phyloP scores from a whole-genome alignment of 2,113 vertebrate genomes.

The Plecturocebus donacophilus region DNA sequence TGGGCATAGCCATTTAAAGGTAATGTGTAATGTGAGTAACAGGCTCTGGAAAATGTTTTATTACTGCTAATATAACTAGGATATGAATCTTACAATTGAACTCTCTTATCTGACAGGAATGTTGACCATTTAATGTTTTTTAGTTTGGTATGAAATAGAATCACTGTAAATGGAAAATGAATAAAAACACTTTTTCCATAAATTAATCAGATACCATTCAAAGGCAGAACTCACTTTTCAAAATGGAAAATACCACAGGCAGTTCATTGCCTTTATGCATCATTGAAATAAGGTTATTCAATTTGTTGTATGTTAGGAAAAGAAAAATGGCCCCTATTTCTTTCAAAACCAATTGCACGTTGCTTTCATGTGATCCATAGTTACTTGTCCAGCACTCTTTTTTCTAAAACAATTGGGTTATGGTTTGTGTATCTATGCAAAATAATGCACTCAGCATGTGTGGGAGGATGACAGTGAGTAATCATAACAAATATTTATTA shows the following conservation, averaged over 20 bases:
- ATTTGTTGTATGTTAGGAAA: background rate
- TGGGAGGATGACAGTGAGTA: background rate
- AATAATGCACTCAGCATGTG: background rate
- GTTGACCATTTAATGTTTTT: background rate
- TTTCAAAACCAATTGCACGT: background rate
- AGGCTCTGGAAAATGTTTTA: background rate
- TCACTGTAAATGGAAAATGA: conserved; percentile 17
- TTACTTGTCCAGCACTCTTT: background rate
- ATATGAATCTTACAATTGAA: background rate
- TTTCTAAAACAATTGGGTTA: background rate
- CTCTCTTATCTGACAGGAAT: background rate
- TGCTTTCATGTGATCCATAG: background rate
- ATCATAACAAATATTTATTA: background rate
- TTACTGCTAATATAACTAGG: background rate
- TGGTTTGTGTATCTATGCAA: background rate
- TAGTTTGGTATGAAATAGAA: background rate
- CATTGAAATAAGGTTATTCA: background rate
- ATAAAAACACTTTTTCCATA: background rate
- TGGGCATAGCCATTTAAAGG: background rate
- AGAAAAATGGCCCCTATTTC: background rate
- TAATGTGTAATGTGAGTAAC: background rate
- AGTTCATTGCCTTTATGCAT: background rate
- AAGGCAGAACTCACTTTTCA: background rate
- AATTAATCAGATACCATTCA: background rate
- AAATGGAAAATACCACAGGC: background rate